These are phyloP conservation scores for Gymnocypris eckloni DNA, from an alignment of 2,797 vertebrate species.

Conservation along the genomic window DNA sequence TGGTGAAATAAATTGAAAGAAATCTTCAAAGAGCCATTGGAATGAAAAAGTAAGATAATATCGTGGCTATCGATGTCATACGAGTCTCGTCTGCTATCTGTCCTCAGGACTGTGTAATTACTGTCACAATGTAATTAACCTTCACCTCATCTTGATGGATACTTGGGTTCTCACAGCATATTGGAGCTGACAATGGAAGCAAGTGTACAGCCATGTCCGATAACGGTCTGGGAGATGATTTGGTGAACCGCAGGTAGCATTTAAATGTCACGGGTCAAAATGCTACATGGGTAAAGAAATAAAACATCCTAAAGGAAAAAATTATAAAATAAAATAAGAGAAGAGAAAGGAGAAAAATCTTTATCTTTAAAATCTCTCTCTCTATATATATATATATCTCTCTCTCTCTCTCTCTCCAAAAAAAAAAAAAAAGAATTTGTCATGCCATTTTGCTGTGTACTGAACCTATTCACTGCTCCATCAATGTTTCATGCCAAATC, in stretches of 20 bases:
- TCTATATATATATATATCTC: too few relatives aligned
- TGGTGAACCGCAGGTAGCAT: slow-evolving; percentile 61
- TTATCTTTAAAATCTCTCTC: neutral
- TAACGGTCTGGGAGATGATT: slow-evolving; percentile 18
- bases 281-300: slow-evolving; percentile 18
- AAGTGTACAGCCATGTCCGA: slow-evolving; percentile 11
- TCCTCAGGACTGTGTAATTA: slow-evolving; percentile 43
- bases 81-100: slow-evolving; percentile 21
- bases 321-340: neutral
- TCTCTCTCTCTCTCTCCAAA: too few relatives aligned
- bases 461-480: too few relatives aligned
- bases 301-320: neutral
- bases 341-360: neutral
- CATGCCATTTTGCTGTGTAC: too few relatives aligned
- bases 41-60: slow-evolving; percentile 17
- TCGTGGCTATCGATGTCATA: slow-evolving; percentile 15
- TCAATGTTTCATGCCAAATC: too few relatives aligned
- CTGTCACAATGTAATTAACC: slow-evolving; percentile 50
- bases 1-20: slow-evolving; percentile 66
- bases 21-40: slow-evolving; percentile 24
- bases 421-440: too few relatives aligned
- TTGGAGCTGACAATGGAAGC: slow-evolving; percentile 18
- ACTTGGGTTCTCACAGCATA: slow-evolving; percentile 31
- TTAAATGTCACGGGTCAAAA: slow-evolving; percentile 70
- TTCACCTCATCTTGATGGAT: slow-evolving; percentile 45